phyloP scores from a whole-genome alignment of 1,140 invertebrate genomes.

The Arctopsyche grandis region DNA sequence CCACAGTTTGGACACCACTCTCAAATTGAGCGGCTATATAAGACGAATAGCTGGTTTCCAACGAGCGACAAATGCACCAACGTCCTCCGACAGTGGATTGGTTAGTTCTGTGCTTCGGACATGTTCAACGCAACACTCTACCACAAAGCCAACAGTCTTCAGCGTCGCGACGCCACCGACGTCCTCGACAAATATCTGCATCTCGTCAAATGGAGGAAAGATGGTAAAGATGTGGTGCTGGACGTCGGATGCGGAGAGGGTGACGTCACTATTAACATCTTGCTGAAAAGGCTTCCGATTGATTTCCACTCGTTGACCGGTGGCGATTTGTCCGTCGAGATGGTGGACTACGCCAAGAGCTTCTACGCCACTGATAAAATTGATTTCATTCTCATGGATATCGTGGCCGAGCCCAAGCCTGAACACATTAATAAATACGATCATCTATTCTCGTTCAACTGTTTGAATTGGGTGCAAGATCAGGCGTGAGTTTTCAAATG shows the following conservation, averaged over 20 bases:
- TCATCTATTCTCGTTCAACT: slow-evolving; percentile 83
- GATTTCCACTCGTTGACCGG: slow-evolving; percentile 67
- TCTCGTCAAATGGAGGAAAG: slow-evolving; percentile 69
- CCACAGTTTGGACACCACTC: too few species aligned
- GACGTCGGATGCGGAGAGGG: slow-evolving; percentile 86
- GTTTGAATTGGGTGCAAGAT: slow-evolving; percentile 83
- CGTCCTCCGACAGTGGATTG: slow-evolving; percentile 47
- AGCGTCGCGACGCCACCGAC: slow-evolving; percentile 73
- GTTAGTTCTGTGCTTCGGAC: slow-evolving; percentile 42
- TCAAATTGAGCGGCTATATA: too few species aligned
- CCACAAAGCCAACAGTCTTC: slow-evolving; percentile 71
- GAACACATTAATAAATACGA: slow-evolving; percentile 69
- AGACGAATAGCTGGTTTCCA: too few species aligned
- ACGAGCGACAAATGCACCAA: slow-evolving; percentile 45
- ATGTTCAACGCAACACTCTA: slow-evolving; percentile 76
- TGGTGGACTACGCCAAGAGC: slow-evolving; percentile 74
- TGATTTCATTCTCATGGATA: slow-evolving; percentile 74
- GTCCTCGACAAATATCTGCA: slow-evolving; percentile 73
- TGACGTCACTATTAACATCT: slow-evolving; percentile 74
- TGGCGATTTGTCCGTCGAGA: slow-evolving; percentile 75
- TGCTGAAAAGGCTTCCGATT: slow-evolving; percentile 72
- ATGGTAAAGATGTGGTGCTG: slow-evolving; percentile 69
- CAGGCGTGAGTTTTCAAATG: slow-evolving; percentile 68
- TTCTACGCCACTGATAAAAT: slow-evolving; percentile 65
- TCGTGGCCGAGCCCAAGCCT: slow-evolving; percentile 67